Percentiles rank a stretch among this genome's conserved stretches.
These are phyloP conservation scores for Aplodontia rufa DNA, from an alignment of 2,113 vertebrate genomes.

Conservation along the genomic window DNA sequence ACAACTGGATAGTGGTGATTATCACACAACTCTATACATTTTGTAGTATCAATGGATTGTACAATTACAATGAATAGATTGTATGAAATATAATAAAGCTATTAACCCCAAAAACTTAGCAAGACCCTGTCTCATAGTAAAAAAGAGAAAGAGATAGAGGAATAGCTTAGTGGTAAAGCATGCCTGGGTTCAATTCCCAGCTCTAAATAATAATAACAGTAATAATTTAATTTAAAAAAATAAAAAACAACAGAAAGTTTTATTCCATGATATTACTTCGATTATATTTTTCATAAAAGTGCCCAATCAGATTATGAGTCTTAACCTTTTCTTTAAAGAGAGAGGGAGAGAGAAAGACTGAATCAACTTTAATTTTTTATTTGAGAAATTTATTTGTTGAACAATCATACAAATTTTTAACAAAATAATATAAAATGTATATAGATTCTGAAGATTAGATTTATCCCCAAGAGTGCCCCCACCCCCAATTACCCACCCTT, in stretches of 20 bases:
- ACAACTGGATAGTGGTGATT: background rate
- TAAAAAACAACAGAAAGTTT: slow-evolving; percentile 14
- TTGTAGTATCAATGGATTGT: background rate
- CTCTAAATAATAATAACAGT: background rate
- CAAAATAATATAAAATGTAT: too few relatives aligned
- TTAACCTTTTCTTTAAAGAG: too few relatives aligned
- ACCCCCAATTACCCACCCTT: too few relatives aligned
- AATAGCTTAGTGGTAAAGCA: background rate
- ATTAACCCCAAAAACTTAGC: background rate
- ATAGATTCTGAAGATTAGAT: too few relatives aligned
- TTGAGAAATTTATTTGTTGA: too few relatives aligned
- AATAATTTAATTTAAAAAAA: background rate
- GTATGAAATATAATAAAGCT: background rate
- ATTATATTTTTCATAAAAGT: slow-evolving; percentile 15
- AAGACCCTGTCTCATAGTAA: background rate
- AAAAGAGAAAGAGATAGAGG: background rate
- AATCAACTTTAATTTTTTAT: too few relatives aligned
- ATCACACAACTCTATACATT: background rate
- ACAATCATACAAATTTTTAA: too few relatives aligned
- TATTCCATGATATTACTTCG: background rate
- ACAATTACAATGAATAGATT: background rate
- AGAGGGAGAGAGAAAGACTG: too few relatives aligned
- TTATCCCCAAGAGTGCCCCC: too few relatives aligned
- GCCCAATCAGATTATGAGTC: background rate
- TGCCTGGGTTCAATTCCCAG: background rate